Evolutionary conservation across 1,140 invertebrate genomes (phyloP).

Genomic region (Anastatus disparis): DNA sequence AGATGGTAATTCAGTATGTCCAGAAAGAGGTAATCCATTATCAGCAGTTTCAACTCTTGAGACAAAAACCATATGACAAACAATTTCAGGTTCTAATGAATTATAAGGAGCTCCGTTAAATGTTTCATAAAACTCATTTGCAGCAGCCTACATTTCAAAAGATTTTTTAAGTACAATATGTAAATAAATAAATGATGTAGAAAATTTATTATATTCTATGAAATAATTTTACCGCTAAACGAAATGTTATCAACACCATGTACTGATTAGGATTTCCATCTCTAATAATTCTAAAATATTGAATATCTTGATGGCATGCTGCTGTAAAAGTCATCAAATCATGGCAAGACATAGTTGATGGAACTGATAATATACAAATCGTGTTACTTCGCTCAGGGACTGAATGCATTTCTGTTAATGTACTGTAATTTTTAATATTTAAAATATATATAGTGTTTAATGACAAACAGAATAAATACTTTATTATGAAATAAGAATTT

Average conservation of each 20-base stretch:
- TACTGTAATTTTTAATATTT: conserved; percentile 64
- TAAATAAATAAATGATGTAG: conserved; percentile 5
- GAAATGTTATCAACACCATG: conserved; percentile 93
- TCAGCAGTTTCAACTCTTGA: conserved; percentile 88
- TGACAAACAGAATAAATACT: neutral
- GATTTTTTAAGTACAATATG: conserved; percentile 43
- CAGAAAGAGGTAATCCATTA: conserved; percentile 76
- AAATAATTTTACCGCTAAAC: conserved; percentile 68
- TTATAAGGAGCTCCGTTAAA: conserved; percentile 95
- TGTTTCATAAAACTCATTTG: conserved; percentile 91
- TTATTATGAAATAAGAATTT: conserved; percentile 50
- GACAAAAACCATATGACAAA: conserved; percentile 96
- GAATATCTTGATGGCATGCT: conserved; percentile 89
- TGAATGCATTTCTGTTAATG: conserved; percentile 73
- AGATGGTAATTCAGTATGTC: conserved; percentile 94
- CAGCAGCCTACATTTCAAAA: conserved; percentile 83
- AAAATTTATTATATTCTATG: conserved; percentile 12
- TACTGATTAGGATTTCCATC: conserved; percentile 93
- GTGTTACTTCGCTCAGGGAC: conserved; percentile 81
- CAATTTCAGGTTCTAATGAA: conserved; percentile 87
- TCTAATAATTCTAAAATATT: conserved; percentile 91
- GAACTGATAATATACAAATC: conserved; percentile 92
- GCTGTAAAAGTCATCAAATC: conserved; percentile 95
- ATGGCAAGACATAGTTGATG: conserved; percentile 90
- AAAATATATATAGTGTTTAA: conserved; percentile 3